phyloP scores from a whole-genome alignment of 2,888 invertebrate species.

The Eutolmus rufibarbis region DNA sequence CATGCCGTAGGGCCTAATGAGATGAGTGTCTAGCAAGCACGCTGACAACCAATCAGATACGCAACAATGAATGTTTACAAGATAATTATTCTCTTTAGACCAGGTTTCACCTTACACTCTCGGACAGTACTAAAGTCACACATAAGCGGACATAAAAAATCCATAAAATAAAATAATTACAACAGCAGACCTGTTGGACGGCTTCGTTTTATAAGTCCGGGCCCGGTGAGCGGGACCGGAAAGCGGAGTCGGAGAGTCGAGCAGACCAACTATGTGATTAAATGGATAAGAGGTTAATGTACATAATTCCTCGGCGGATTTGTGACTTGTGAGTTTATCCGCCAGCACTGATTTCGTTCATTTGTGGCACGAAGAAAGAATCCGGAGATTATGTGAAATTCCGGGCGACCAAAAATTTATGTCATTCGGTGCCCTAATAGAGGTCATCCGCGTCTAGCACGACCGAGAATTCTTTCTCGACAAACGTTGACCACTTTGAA shows the following conservation, averaged over 20 bases:
- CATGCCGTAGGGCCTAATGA: slow-evolving; percentile 14
- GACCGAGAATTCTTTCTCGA: background rate
- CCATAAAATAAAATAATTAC: slow-evolving; percentile 43
- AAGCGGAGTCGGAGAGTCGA: slow-evolving; percentile 3
- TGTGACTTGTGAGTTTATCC: slow-evolving; percentile 1
- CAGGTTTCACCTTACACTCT: slow-evolving; percentile 26
- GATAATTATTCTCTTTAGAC: slow-evolving; percentile 39
- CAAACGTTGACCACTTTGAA: background rate
- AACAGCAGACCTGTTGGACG: slow-evolving; percentile 42
- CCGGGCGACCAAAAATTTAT: slow-evolving; percentile 17
- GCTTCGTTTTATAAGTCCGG: slow-evolving; percentile 15
- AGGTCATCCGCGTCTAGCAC: slow-evolving; percentile 14
- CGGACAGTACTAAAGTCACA: slow-evolving; percentile 38
- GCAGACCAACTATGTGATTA: slow-evolving; percentile 33
- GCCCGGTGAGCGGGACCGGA: background rate
- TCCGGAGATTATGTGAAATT: slow-evolving; percentile 32
- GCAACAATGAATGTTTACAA: slow-evolving; percentile 42
- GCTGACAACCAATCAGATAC: slow-evolving; percentile 40
- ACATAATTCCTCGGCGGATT: slow-evolving; percentile 17
- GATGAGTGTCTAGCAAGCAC: slow-evolving; percentile 8
- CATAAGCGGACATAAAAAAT: slow-evolving; percentile 40
- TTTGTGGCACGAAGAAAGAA: background rate
- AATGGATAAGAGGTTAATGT: slow-evolving; percentile 41
- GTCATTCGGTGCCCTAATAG: background rate
- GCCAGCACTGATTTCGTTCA: slow-evolving; percentile 8